phyloP scores from a whole-genome alignment of 2,888 invertebrate species.

The Apamea sordens region DNA sequence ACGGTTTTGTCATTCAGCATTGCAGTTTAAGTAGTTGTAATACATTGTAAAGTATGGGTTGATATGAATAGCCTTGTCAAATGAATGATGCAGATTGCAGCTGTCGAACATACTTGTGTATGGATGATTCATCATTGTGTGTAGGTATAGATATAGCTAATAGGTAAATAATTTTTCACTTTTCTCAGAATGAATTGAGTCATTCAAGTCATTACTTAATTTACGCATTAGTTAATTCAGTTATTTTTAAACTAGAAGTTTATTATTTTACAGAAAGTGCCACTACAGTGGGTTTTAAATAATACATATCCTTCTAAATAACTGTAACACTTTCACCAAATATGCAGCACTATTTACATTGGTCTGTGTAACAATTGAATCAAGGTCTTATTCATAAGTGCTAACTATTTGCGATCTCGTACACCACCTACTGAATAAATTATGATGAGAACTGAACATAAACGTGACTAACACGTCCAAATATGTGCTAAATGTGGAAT shows the following conservation, averaged over 20 bases:
- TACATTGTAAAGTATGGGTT: slow-evolving; percentile 45
- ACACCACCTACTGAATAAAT: slow-evolving; percentile 62
- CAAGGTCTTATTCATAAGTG: slow-evolving; percentile 77
- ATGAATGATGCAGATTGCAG: slow-evolving; percentile 40
- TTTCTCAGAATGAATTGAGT: slow-evolving; percentile 12
- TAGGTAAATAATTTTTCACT: slow-evolving; percentile 6
- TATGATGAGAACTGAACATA: slow-evolving; percentile 46
- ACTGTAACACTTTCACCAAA: slow-evolving; percentile 66
- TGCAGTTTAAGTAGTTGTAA: slow-evolving; percentile 15
- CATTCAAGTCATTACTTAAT: slow-evolving; percentile 36
- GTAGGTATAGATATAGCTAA: slow-evolving; percentile 2
- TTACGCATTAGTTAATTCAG: slow-evolving; percentile 20
- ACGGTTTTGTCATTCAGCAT: slow-evolving; percentile 28
- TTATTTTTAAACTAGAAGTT: background rate
- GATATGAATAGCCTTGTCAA: slow-evolving; percentile 54
- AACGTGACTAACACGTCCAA: slow-evolving; percentile 44
- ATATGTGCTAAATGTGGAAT: slow-evolving; percentile 46
- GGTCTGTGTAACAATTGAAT: slow-evolving; percentile 70
- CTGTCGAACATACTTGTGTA: slow-evolving; percentile 32
- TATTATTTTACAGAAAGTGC: background rate
- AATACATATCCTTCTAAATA: background rate
- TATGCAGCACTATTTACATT: slow-evolving; percentile 50
- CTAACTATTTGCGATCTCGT: slow-evolving; percentile 64
- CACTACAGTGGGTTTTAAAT: background rate
- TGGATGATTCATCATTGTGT: slow-evolving; percentile 21